phyloP scores from a whole-genome alignment of 2,888 invertebrate genomes.

The Sinhomidia bicolor region DNA sequence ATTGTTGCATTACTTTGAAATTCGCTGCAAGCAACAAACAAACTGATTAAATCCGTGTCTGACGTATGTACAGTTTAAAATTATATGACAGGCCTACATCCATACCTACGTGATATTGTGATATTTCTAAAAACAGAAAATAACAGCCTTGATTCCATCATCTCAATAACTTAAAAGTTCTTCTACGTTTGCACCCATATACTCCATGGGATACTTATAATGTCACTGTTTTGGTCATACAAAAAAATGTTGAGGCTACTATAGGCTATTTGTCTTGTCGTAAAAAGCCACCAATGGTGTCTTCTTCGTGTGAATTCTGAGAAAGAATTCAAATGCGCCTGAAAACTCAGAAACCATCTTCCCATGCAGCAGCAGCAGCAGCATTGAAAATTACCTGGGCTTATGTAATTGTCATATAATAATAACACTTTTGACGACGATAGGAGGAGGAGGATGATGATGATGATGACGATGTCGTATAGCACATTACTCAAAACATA shows the following conservation, averaged over 20 bases:
- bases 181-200: too few relatives aligned
- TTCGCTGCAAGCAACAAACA: background rate
- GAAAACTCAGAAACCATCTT: background rate
- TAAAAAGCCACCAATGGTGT: background rate
- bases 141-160: too few relatives aligned
- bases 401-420: conserved; percentile 11
- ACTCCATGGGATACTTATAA: too few relatives aligned
- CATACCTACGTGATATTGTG: too few relatives aligned
- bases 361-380: conserved; percentile 1
- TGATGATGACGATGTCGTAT: background rate
- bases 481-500: conserved; percentile 12
- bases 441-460: background rate
- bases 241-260: too few relatives aligned
- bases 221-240: too few relatives aligned
- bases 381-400: conserved; percentile 14
- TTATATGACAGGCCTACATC: too few relatives aligned
- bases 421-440: background rate
- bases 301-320: conserved; percentile 11
- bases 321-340: background rate
- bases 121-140: background rate
- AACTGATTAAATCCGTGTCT: background rate
- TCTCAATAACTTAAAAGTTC: too few relatives aligned
- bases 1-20: background rate
- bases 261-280: background rate
- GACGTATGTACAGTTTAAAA: background rate